Evolutionary conservation across 35 echinoderm and acorn worm species (phyloP).

Genomic region (Apostichopus californicus): DNA sequence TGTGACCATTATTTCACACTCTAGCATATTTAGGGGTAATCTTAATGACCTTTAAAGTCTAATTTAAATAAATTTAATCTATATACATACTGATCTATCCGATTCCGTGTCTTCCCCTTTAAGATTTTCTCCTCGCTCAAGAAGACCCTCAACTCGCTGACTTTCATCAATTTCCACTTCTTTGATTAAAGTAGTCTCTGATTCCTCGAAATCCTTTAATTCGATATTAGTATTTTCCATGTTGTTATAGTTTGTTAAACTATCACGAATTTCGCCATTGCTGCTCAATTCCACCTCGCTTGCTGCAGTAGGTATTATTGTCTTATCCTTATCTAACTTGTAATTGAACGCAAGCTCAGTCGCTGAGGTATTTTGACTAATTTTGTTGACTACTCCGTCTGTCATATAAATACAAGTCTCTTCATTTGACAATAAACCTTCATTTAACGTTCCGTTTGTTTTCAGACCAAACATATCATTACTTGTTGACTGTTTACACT

Average conservation of each 20-base stretch:
- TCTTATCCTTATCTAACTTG: background rate
- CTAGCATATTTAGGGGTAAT: no score
- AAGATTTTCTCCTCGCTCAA: background rate
- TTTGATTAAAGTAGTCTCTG: background rate
- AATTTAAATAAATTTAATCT: background rate
- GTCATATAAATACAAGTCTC: background rate
- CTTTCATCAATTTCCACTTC: background rate
- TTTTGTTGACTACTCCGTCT: background rate
- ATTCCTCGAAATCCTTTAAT: background rate
- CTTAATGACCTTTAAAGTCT: no score
- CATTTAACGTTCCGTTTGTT: background rate
- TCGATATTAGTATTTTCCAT: background rate
- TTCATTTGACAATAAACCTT: background rate
- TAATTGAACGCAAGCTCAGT: no score
- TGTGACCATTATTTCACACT: no score
- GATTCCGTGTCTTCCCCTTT: background rate
- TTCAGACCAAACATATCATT: conserved; percentile 10
- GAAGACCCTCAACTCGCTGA: background rate
- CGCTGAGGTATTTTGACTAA: background rate
- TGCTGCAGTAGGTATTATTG: background rate
- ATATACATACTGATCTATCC: background rate
- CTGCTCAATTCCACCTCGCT: background rate
- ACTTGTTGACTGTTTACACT: background rate
- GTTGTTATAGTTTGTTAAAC: background rate
- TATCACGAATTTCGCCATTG: background rate